These are phyloP conservation scores for Aproaerema taeniolella DNA, from an alignment of 2,888 invertebrate genomes.

Conservation along the genomic window DNA sequence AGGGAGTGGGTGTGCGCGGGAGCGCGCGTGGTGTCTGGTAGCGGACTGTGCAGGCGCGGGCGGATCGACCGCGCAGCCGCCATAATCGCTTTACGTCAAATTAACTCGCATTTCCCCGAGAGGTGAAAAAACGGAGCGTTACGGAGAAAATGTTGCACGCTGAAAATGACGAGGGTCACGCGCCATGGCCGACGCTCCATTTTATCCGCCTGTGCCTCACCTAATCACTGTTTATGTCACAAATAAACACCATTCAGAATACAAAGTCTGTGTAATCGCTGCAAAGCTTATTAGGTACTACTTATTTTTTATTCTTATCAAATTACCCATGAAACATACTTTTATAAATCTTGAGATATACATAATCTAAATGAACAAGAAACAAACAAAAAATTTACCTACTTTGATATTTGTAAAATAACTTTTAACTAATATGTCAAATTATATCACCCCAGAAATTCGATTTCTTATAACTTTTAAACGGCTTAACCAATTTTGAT, in stretches of 20 bases:
- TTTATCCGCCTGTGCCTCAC: constrained; percentile 22
- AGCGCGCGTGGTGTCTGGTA: constrained; percentile 44
- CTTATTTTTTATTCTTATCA: background rate
- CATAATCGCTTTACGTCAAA: constrained; percentile 59
- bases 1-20: constrained; percentile 32
- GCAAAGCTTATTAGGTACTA: background rate
- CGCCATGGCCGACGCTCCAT: constrained; percentile 34
- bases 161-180: constrained; percentile 58
- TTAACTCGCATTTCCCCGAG: constrained; percentile 64
- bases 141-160: constrained; percentile 58
- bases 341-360: too few relatives aligned
- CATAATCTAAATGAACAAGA: too few relatives aligned
- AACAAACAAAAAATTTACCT: too few relatives aligned
- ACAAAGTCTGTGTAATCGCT: background rate
- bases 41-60: constrained; percentile 46
- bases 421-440: too few relatives aligned
- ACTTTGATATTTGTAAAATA: too few relatives aligned
- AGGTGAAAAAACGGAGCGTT: constrained; percentile 64
- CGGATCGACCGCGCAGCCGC: constrained; percentile 21
- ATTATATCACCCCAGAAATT: too few relatives aligned
- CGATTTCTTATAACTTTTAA: too few relatives aligned
- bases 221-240: constrained; percentile 6
- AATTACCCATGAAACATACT: too few relatives aligned
- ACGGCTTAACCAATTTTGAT: too few relatives aligned
- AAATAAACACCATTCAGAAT: too few relatives aligned